These are phyloP conservation scores for Mayetiola destructor DNA, from an alignment of 2,888 invertebrate genomes.

Conservation along the genomic window DNA sequence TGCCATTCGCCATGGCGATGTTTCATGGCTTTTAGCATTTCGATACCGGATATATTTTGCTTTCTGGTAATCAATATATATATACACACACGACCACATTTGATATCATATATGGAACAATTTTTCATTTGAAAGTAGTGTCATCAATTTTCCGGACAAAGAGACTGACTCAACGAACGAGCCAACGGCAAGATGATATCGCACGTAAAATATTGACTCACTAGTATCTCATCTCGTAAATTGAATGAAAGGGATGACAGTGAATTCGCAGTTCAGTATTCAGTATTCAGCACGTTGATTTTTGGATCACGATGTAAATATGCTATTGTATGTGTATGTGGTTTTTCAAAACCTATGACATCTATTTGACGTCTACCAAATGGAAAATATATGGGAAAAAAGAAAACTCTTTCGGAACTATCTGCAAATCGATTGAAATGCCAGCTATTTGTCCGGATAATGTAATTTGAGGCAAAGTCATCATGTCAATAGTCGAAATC, in stretches of 20 bases:
- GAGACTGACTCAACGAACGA: constrained; percentile 1
- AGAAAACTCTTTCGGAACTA: too few species aligned
- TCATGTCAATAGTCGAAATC: too few species aligned
- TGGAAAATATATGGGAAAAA: too few species aligned
- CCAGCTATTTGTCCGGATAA: constrained; percentile 7
- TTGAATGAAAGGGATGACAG: not conserved
- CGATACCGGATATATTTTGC: too few species aligned
- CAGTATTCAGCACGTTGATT: too few species aligned
- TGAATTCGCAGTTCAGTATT: too few species aligned
- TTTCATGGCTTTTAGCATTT: too few species aligned
- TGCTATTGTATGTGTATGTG: not conserved
- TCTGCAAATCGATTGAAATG: too few species aligned
- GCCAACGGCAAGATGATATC: not conserved
- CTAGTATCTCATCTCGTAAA: not conserved
- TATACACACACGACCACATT: not conserved
- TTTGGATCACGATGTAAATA: not conserved
- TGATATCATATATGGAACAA: not conserved
- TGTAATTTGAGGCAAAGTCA: not conserved
- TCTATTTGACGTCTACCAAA: not conserved
- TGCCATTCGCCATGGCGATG: too few species aligned
- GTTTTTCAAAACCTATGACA: not conserved
- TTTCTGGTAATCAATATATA: not conserved
- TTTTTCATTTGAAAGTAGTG: constrained; percentile 6
- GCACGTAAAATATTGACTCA: constrained; percentile 8
- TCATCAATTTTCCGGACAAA: constrained; percentile 8